phyloP scores from a whole-genome alignment of 1,140 invertebrate species.

The Drosophila navojoa region DNA sequence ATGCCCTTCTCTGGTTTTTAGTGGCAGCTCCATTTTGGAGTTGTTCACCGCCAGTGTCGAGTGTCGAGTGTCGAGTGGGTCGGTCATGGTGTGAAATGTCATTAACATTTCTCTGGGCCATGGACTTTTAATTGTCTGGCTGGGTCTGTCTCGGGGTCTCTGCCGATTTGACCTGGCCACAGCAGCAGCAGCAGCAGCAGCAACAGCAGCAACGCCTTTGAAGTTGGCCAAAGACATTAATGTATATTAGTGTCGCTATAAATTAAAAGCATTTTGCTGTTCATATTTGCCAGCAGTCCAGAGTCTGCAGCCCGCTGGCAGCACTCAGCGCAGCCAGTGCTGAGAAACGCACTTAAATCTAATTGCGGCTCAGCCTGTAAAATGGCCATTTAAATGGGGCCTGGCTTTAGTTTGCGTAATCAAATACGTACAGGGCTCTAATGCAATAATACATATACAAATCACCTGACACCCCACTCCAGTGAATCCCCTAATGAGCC shows the following conservation, averaged over 20 bases:
- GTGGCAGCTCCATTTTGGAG: constrained; percentile 2
- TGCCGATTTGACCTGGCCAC: constrained; percentile 47
- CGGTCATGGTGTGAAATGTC: constrained; percentile 54
- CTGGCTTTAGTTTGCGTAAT: constrained; percentile 47
- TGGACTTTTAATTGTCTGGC: constrained; percentile 80
- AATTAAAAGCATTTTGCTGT: constrained; percentile 81
- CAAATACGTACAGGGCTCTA: constrained; percentile 49
- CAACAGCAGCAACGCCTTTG: constrained; percentile 44
- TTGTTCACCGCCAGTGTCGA: constrained; percentile 10
- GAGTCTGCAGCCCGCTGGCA: not conserved
- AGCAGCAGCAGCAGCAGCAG: constrained; percentile 25
- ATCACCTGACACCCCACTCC: constrained; percentile 13
- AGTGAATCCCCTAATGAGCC: constrained; percentile 71
- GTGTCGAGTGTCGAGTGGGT: not conserved
- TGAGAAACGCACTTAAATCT: constrained; percentile 68
- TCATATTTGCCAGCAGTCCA: constrained; percentile 65
- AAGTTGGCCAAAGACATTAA: constrained; percentile 77
- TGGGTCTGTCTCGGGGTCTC: constrained; percentile 26
- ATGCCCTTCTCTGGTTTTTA: not conserved
- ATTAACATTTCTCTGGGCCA: constrained; percentile 82
- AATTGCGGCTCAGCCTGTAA: constrained; percentile 56
- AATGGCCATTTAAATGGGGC: constrained; percentile 61
- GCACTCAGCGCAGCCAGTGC: not conserved
- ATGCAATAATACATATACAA: constrained; percentile 26
- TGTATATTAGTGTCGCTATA: constrained; percentile 81